Base-by-base conservation (phyloP, 2,113 vertebrate species). In the Pedionomus torquatus region DNA sequence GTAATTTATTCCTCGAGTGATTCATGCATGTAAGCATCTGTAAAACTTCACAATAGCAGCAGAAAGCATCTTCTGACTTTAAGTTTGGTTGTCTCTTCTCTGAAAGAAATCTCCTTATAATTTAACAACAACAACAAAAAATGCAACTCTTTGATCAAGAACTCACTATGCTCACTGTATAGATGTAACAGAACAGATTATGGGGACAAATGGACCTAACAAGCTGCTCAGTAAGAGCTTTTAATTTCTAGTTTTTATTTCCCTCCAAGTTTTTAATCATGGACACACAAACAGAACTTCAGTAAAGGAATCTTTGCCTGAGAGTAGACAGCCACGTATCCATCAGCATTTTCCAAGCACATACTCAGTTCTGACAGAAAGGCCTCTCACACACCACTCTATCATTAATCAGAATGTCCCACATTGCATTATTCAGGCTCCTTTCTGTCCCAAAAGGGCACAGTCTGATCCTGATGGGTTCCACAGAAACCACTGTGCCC, bases 391-490 rank as follows among this genome's bases (percentile, higher is more conserved):
- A 21, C 1, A 0, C 31, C 39, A 18, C 8, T 31, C 52, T 39
- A 41, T 18, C 28, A 17, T 25, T n/a, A 48, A 31, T 15, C 39
- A 30, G 17, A 28, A 7, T 14, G 10, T 12, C 4, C 17, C 25
- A 25, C 5, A 17, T 1, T 21, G n/a, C 28, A 31, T 28, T 16
- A 35, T 19, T 48, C 13, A 15, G 23, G 17, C 26, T 74, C 10
- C 7, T 69, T 68, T 54, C 46, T 66, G 54, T 46, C 33, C 60
- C 39, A n/a, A 19, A 19, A 28, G 5, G 12, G 18, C 31, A 28
- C 0, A 0, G 21, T 28, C 18, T 18, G 33, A 80, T 21, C 28
- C 39, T 2, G 10, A 30, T 13, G 5, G 1, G 11, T 24, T 54
- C 20, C 17, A 13, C 25, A 39, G 52, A 61, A 43, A 28, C 26